phyloP scores from a whole-genome alignment of 2,888 invertebrate genomes.

The Nephrotoma flavescens region DNA sequence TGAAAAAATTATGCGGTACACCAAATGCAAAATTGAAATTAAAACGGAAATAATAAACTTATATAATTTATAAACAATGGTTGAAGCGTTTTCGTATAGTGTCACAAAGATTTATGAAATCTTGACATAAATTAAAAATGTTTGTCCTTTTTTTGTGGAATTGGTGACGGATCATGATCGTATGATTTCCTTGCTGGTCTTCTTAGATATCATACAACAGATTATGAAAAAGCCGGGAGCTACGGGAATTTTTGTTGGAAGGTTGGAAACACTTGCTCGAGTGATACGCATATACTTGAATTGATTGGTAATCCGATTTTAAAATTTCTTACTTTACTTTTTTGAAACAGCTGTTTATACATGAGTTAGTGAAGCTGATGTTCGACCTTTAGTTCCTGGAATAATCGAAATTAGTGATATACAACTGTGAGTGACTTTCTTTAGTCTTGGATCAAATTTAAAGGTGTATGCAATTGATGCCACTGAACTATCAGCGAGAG shows the following conservation, averaged over 20 bases:
- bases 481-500: no score
- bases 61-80: neutral
- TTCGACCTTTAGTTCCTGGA: conserved; percentile 28
- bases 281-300: neutral
- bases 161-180: neutral
- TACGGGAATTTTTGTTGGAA: neutral
- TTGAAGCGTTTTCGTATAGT: no score
- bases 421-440: conserved; percentile 32
- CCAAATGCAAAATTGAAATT: neutral
- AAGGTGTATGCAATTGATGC: conserved; percentile 14
- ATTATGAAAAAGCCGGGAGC: neutral
- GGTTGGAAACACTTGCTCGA: neutral
- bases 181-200: neutral
- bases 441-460: conserved; percentile 34
- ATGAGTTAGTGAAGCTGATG: conserved; percentile 22
- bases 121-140: no score
- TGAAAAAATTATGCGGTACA: neutral
- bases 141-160: neutral
- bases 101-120: no score
- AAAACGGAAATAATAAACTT: neutral
- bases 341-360: neutral
- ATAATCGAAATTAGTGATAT: conserved; percentile 31
- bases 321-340: neutral
- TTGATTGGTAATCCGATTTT: neutral
- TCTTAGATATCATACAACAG: neutral